Percentiles rank a stretch among this genome's conserved stretches.
phyloP scores from a whole-genome alignment of 2,797 vertebrate genomes.

The Clarias platycephalus region DNA sequence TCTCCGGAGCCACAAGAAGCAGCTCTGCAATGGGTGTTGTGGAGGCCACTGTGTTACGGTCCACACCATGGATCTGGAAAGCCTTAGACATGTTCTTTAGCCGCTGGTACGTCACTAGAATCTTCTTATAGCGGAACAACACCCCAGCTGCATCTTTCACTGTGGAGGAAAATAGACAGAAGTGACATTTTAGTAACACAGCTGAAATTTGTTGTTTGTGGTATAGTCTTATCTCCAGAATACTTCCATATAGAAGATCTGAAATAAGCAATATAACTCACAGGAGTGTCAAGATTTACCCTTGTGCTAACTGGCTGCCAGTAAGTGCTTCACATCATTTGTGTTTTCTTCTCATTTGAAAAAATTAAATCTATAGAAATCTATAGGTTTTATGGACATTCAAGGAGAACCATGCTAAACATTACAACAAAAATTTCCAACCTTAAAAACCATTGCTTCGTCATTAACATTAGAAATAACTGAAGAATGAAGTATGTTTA shows the following conservation, averaged over 20 bases:
- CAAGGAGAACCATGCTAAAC: neutral
- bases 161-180: conserved; percentile 49
- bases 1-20: conserved; percentile 88
- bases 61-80: conserved; percentile 88
- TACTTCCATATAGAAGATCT: neutral
- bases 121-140: conserved; percentile 92
- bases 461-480: too few relatives aligned
- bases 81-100: conserved; percentile 92
- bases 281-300: neutral
- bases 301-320: neutral
- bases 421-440: neutral
- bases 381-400: too few relatives aligned
- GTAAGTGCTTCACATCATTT: neutral
- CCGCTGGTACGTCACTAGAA: conserved; percentile 88
- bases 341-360: neutral
- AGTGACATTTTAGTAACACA: neutral
- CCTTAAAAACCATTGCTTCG: neutral
- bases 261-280: neutral
- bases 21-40: conserved; percentile 91
- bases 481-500: neutral
- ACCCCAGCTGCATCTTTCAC: conserved; percentile 90
- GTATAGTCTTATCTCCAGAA: neutral
- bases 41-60: conserved; percentile 89
- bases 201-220: neutral
- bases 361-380: too few relatives aligned